These are phyloP conservation scores for Polypterus senegalus DNA, from an alignment of 2,113 vertebrate species.

Conservation along the genomic window DNA sequence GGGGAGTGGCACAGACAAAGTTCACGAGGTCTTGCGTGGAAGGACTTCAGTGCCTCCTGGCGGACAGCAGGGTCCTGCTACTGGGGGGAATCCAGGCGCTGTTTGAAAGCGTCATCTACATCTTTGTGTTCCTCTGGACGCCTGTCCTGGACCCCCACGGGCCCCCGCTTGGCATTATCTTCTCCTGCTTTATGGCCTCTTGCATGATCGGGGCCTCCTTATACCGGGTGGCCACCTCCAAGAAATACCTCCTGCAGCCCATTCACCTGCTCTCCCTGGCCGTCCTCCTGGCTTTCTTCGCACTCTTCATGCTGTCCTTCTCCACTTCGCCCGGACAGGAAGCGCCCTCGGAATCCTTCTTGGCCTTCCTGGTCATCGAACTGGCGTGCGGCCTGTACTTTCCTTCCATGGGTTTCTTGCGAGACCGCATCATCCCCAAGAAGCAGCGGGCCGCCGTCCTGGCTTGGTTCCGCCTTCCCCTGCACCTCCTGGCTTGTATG, in stretches of 20 bases:
- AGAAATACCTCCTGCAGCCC: conserved; percentile 70
- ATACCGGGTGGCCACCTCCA: conserved; percentile 69
- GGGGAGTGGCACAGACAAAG: conserved; percentile 25
- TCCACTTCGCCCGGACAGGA: conserved; percentile 75
- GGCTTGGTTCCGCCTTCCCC: conserved; percentile 78
- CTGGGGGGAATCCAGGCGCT: conserved; percentile 77
- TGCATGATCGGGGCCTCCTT: conserved; percentile 72
- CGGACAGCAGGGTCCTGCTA: conserved; percentile 70
- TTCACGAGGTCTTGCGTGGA: conserved; percentile 63
- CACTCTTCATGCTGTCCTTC: conserved; percentile 83
- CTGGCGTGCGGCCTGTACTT: conserved; percentile 83
- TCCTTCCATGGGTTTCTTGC: conserved; percentile 78
- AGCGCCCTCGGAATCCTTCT: conserved; percentile 66
- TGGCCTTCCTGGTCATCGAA: conserved; percentile 81
- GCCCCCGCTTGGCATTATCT: conserved; percentile 75
- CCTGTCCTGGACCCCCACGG: conserved; percentile 78
- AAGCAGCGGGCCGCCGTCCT: conserved; percentile 63
- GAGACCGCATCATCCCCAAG: conserved; percentile 71
- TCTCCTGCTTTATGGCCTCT: conserved; percentile 82
- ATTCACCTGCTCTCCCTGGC: conserved; percentile 72
- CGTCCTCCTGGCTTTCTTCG: conserved; percentile 76
- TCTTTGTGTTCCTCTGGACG: conserved; percentile 90
- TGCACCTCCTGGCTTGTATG: conserved; percentile 75
- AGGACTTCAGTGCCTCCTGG: conserved; percentile 67
- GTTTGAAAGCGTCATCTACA: conserved; percentile 84